A percentile compares a stretch with the other conserved stretches of the same genome.
phyloP scores from a whole-genome alignment of 1,140 invertebrate genomes.

The Drosophila nasuta region DNA sequence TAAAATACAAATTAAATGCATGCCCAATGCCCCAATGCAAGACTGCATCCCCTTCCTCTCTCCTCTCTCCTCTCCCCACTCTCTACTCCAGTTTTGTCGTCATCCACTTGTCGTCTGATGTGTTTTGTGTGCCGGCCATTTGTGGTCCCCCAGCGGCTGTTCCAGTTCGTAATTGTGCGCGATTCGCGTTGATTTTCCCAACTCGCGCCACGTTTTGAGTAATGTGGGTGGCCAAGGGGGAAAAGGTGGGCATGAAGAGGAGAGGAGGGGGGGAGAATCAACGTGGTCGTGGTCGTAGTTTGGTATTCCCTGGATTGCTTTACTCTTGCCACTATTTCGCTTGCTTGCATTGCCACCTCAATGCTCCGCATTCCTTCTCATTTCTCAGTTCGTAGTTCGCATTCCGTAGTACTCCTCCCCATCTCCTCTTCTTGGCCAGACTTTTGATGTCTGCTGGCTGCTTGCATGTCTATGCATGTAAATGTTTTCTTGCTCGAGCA shows the following conservation, averaged over 20 bases:
- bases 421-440: not conserved
- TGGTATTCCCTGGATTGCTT: constrained; percentile 60
- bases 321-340: constrained; percentile 16
- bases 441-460: constrained; percentile 14
- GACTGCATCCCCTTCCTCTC: not conserved
- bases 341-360: constrained; percentile 28
- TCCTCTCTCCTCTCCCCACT: not conserved
- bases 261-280: not conserved
- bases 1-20: constrained; percentile 81
- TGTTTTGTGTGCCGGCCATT: constrained; percentile 58
- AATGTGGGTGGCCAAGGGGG: constrained; percentile 35
- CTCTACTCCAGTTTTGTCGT: not conserved
- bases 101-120: constrained; percentile 29
- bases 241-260: not conserved
- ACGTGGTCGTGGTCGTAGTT: constrained; percentile 36
- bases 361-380: constrained; percentile 16
- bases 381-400: not conserved
- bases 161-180: constrained; percentile 66
- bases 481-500: constrained; percentile 69
- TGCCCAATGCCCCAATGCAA: constrained; percentile 51
- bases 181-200: constrained; percentile 50
- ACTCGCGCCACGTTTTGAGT: constrained; percentile 31
- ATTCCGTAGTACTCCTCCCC: not conserved
- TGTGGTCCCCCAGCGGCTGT: constrained; percentile 53
- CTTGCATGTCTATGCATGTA: constrained; percentile 72